phyloP scores from a whole-genome alignment of 2,113 vertebrate genomes.

The Hydrolagus affinis region DNA sequence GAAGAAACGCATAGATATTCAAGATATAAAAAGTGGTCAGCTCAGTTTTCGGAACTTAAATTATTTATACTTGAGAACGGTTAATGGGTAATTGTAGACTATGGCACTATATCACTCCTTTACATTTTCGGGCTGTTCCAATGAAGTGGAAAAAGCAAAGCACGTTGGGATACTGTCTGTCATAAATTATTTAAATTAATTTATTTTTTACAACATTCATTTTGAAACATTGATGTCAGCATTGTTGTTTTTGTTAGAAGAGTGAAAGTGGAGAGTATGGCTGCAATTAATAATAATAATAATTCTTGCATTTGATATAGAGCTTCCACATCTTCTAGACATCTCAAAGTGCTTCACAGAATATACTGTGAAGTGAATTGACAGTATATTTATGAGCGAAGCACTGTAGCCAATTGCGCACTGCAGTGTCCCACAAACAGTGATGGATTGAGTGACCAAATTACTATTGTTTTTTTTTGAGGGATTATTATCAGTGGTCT shows the following conservation, averaged over 20 bases:
- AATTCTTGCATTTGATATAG: no score
- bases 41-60: not conserved
- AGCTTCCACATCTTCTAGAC: no score
- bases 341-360: no score
- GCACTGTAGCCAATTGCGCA: no score
- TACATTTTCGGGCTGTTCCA: not conserved
- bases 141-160: not conserved
- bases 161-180: not conserved
- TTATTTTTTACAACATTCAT: not conserved
- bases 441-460: no score
- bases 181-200: conserved; percentile 14
- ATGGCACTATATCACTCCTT: not conserved
- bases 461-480: no score
- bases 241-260: not conserved
- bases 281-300: no score
- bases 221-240: conserved; percentile 1
- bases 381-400: no score
- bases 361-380: no score
- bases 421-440: no score
- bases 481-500: no score
- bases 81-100: conserved; percentile 5
- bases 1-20: not conserved
- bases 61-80: conserved; percentile 18
- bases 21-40: not conserved
- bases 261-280: not conserved